Conservation (phyloP, 2,888 invertebrate species). For the Andrena trimmerana region DNA sequence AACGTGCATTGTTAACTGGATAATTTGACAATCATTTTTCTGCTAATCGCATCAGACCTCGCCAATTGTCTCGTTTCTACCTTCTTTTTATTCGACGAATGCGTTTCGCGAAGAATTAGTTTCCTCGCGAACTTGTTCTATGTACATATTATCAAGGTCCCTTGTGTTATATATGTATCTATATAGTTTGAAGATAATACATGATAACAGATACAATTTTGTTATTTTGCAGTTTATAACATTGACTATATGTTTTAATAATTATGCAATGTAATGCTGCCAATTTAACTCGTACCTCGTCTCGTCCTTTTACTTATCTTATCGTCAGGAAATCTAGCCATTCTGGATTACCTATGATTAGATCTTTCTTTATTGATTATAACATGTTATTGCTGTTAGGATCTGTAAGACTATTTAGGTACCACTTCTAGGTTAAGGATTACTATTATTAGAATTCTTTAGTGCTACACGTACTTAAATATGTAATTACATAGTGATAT, state of each 20-base stretch:
- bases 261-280: neutral
- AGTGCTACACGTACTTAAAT: neutral
- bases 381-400: neutral
- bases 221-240: neutral
- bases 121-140: neutral
- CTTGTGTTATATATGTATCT: neutral
- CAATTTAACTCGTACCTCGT: neutral
- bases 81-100: neutral
- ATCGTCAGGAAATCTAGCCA: neutral
- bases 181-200: neutral
- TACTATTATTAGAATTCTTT: slow-evolving; percentile 42
- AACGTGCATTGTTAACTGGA: neutral
- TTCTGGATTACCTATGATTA: neutral
- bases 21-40: slow-evolving; percentile 11
- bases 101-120: neutral
- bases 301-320: slow-evolving; percentile 1
- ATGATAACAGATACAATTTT: neutral
- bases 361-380: slow-evolving; percentile 14
- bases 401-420: neutral
- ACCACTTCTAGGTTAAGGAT: slow-evolving; percentile 15
- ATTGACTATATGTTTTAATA: neutral
- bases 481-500: slow-evolving; percentile 26
- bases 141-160: neutral
- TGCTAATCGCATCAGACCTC: slow-evolving; percentile 4
- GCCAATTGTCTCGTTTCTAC: neutral